Conservation (phyloP, 1,140 invertebrate species). For the Thalassaphorura encarpata region DNA sequence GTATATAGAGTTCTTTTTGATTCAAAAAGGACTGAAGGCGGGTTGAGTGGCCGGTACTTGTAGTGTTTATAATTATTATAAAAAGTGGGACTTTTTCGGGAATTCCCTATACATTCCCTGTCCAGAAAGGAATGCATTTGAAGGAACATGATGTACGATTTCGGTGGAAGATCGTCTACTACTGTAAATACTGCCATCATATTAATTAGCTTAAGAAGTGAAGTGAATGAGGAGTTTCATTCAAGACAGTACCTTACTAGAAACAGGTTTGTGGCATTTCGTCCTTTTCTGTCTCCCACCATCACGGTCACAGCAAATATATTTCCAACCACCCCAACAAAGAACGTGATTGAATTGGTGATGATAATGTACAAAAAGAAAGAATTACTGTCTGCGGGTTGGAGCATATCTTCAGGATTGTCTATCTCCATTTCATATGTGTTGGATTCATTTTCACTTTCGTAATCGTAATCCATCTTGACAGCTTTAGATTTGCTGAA, state of each 20-base stretch:
- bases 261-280: slow-evolving; percentile 32
- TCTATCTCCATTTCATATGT: slow-evolving; percentile 21
- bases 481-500: no score
- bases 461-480: no score
- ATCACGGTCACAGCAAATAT: slow-evolving; percentile 33
- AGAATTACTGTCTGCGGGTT: slow-evolving; percentile 35
- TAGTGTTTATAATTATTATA: not conserved
- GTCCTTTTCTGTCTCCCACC: slow-evolving; percentile 33
- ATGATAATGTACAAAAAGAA: slow-evolving; percentile 37
- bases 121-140: not conserved
- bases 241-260: slow-evolving; percentile 26
- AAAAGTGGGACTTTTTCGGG: not conserved
- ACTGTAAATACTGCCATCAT: not conserved
- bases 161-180: not conserved
- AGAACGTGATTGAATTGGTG: slow-evolving; percentile 38
- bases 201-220: not conserved
- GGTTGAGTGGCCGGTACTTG: no score
- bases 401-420: slow-evolving; percentile 38
- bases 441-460: not conserved
- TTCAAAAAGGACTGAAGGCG: no score
- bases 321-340: slow-evolving; percentile 36
- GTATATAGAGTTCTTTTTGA: no score
- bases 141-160: not conserved
- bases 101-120: not conserved
- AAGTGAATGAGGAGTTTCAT: no score